Base-by-base conservation (phyloP, 1,140 invertebrate species). In the Daktulosphaira vitifoliae region DNA sequence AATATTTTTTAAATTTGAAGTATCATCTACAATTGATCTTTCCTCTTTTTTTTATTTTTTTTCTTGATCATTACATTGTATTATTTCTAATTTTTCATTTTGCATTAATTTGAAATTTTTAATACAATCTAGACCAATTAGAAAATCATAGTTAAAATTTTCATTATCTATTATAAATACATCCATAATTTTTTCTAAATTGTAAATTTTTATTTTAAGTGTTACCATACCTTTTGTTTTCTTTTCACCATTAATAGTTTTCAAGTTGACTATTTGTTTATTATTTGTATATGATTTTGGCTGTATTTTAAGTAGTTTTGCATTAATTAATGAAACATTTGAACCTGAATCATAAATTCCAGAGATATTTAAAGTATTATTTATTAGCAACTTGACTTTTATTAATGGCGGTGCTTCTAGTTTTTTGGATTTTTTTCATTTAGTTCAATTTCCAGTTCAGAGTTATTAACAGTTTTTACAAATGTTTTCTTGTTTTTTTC, bases 211-310 rank as follows among this genome's bases (percentile, higher is more conserved):
- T n/a, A n/a, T n/a, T n/a, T n/a, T n/a, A n/a, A n/a, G n/a, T n/a
- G n/a, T n/a, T n/a, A n/a, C n/a, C n/a, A n/a, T n/a, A n/a, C n/a
- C n/a, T n/a, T n/a, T n/a, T n/a, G n/a, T n/a, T n/a, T 15, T 48
- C 25, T 50, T 26, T 4, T 25, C 68, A 67, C 71, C 70, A 71
- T 67, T 71, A 67, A 72, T 70, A 42, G 69, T 70, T 52, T 22
- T 59, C 56, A 70, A 65, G 51, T 67, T 68, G 54, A 38, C 25
- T 39, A 65, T 67, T 38, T 68, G 67, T 48, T 25, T 11, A 20
- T 38, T 38, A 20, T 20, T 6, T 37, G 13, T 20, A 37, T 39
- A 16, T n/a, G n/a, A n/a, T 50, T 42, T 23, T 2, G 23, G n/a
- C n/a, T n/a, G 29, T 65, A 46, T 9, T 22, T 46, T 67, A 23